Evolutionary conservation across 2,797 vertebrate species (phyloP).

Genomic region (Pempheris klunzingeri): DNA sequence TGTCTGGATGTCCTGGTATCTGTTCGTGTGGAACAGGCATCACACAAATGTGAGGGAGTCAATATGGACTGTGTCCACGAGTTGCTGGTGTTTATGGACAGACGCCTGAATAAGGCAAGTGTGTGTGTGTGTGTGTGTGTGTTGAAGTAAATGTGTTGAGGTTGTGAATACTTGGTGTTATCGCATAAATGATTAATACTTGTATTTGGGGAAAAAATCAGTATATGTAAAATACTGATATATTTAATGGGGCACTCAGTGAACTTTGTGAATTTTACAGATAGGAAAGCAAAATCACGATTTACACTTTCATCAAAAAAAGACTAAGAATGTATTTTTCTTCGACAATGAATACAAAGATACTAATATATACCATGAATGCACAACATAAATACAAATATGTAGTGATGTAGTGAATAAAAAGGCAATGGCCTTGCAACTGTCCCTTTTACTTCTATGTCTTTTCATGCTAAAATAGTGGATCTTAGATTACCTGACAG

Average conservation of each 20-base stretch:
- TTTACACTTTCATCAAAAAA: background rate
- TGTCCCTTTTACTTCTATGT: background rate
- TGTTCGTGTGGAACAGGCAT: conserved; percentile 62
- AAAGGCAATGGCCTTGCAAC: background rate
- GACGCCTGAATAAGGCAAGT: conserved; percentile 80
- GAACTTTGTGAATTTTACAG: background rate
- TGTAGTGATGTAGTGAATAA: background rate
- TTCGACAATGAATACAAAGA: no score
- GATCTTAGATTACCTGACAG: background rate
- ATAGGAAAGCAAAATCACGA: background rate
- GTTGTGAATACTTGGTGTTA: background rate
- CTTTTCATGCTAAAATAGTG: background rate
- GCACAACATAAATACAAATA: background rate
- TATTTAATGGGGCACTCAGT: background rate
- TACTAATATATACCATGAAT: no score
- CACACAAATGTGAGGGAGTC: conserved; percentile 76
- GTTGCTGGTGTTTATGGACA: conserved; percentile 81
- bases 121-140: background rate
- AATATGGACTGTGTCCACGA: conserved; percentile 87
- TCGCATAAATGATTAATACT: background rate
- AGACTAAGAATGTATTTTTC: no score
- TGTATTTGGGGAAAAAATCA: background rate
- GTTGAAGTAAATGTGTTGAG: background rate
- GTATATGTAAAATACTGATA: no score
- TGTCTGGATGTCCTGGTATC: conserved; percentile 84